phyloP scores from a whole-genome alignment of 2,797 vertebrate species.

The Huso huso region DNA sequence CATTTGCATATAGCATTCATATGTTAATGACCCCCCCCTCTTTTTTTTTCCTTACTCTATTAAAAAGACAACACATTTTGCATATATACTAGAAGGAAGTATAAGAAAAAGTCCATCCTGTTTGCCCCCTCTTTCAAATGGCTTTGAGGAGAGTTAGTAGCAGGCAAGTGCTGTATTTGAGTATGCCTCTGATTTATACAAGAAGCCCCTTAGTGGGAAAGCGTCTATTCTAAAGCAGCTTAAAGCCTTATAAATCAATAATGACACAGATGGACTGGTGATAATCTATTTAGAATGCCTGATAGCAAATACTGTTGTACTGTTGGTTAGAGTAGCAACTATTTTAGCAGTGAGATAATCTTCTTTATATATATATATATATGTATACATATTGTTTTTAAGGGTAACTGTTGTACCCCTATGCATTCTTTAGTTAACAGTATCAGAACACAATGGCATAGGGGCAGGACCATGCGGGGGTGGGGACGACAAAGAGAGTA shows the following conservation, averaged over 20 bases:
- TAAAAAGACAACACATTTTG: conserved; percentile 72
- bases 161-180: conserved; percentile 72
- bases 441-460: no score
- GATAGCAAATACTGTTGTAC: conserved; percentile 99
- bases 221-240: conserved; percentile 86
- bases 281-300: conserved; percentile 99
- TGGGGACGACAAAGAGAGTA: conserved; percentile 77
- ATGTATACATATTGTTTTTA: no score
- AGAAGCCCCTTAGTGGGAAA: conserved; percentile 47
- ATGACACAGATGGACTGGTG: conserved; percentile 99
- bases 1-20: conserved; percentile 99
- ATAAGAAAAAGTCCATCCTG: conserved; percentile 52
- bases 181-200: conserved; percentile 33
- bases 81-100: conserved; percentile 62
- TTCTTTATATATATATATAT: no score
- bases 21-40: conserved; percentile 80
- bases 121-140: conserved; percentile 67
- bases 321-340: conserved; percentile 96
- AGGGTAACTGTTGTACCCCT: no score
- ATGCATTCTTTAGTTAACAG: no score
- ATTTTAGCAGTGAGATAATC: conserved; percentile 69
- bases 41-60: conserved; percentile 30
- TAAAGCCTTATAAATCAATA: conserved; percentile 99
- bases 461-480: conserved; percentile 27
- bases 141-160: conserved; percentile 75